Percentiles rank a stretch among this genome's conserved stretches.
Conservation (phyloP, 1,140 invertebrate genomes). For the Trichonephila clavata region DNA sequence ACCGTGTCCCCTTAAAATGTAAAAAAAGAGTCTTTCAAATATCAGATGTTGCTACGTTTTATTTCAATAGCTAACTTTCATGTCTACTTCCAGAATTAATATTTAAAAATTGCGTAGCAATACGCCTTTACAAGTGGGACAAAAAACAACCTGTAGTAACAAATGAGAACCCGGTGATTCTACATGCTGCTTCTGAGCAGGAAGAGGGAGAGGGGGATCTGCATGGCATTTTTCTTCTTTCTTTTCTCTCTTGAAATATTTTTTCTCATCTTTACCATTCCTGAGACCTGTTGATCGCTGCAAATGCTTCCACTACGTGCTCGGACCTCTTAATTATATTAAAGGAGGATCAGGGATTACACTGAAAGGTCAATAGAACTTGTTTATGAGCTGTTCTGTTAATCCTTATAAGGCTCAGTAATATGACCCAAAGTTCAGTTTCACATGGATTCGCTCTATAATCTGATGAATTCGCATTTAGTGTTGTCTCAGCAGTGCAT, state of each 20-base stretch:
- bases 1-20: no score
- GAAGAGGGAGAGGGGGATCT: background rate
- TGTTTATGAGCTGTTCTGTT: conserved; percentile 59
- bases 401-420: conserved; percentile 56
- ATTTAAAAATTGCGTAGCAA: no score
- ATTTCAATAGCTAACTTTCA: no score
- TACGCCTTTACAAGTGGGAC: no score
- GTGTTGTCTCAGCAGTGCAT: background rate
- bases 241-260: conserved; percentile 26
- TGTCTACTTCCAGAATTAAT: no score
- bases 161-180: background rate
- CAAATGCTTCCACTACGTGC: conserved; percentile 63
- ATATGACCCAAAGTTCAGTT: conserved; percentile 30
- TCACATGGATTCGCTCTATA: conserved; percentile 29
- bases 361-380: conserved; percentile 71
- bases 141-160: background rate
- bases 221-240: background rate
- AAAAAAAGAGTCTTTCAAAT: no score
- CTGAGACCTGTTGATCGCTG: conserved; percentile 55
- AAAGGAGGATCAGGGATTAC: conserved; percentile 53
- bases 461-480: conserved; percentile 29
- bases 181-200: background rate
- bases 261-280: conserved; percentile 32
- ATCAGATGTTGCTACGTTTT: no score
- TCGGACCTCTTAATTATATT: conserved; percentile 65